A percentile compares a stretch with the other conserved stretches of the same genome.
Conservation (phyloP, 2,113 vertebrate genomes). For the Tenebrosternarchus preto region DNA sequence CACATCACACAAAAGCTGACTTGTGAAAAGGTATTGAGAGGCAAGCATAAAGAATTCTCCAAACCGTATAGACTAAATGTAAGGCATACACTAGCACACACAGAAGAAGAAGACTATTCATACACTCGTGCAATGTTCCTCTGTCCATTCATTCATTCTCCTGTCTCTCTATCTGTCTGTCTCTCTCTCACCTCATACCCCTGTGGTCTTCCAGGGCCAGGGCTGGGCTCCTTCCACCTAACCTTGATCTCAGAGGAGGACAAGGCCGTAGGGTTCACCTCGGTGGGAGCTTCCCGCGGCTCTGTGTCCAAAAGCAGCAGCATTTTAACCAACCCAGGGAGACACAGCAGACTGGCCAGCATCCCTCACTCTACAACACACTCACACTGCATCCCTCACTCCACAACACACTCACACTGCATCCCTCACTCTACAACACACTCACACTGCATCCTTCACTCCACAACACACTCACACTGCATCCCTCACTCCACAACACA, state of each 20-base stretch:
- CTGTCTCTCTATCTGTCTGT: neutral
- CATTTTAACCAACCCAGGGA: constrained; percentile 4
- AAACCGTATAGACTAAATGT: constrained; percentile 4
- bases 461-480: neutral
- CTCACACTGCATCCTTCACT: no score
- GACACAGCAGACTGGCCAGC: neutral
- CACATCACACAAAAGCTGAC: constrained; percentile 21
- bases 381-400: no score
- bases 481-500: neutral
- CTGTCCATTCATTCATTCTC: no score
- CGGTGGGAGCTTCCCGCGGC: constrained; percentile 84
- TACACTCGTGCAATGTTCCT: neutral
- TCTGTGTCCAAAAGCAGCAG: constrained; percentile 75
- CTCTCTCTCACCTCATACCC: constrained; percentile 87
- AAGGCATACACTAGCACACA: neutral
- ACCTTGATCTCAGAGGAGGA: constrained; percentile 92
- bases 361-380: no score
- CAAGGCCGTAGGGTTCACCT: constrained; percentile 84
- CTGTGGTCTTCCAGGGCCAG: constrained; percentile 87
- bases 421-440: neutral
- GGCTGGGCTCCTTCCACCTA: constrained; percentile 85
- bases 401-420: no score
- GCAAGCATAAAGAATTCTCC: neutral
- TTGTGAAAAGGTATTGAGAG: neutral
- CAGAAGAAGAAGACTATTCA: neutral